Conservation (phyloP, 2,888 invertebrate genomes). For the Macropis europaea region DNA sequence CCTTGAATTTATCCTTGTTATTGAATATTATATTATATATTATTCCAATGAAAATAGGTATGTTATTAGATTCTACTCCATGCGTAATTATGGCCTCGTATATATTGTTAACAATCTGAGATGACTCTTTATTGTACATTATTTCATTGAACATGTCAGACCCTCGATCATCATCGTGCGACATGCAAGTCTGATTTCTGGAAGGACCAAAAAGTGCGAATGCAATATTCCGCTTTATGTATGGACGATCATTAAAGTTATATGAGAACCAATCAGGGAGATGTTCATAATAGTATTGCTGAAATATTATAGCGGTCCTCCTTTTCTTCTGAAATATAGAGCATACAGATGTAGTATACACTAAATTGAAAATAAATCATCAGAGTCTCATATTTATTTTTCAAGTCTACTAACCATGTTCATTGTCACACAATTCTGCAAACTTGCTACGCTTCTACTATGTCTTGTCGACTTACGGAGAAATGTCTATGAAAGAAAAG, state of each 20-base stretch:
- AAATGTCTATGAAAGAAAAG: no score
- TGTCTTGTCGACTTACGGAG: no score
- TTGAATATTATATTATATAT: slow-evolving; percentile 46
- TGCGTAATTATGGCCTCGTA: slow-evolving; percentile 9
- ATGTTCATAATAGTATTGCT: slow-evolving; percentile 70
- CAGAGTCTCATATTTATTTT: no score
- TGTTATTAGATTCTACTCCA: background rate
- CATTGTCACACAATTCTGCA: no score
- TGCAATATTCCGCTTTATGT: slow-evolving; percentile 68
- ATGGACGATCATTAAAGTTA: slow-evolving; percentile 29
- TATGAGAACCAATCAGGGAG: slow-evolving; percentile 67
- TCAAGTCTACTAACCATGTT: no score
- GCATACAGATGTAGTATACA: background rate
- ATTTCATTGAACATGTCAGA: background rate
- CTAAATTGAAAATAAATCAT: background rate
- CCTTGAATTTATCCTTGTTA: background rate
- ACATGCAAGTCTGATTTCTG: background rate
- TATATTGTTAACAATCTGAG: background rate
- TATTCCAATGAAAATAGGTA: slow-evolving; percentile 19
- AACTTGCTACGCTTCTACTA: no score
- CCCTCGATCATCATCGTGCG: background rate
- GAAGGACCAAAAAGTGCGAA: slow-evolving; percentile 65
- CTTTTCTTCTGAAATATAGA: slow-evolving; percentile 1
- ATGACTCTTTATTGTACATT: background rate
- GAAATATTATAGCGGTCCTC: slow-evolving; percentile 23